Evolutionary conservation across 2,113 vertebrate species (phyloP).

Genomic region (Felis chaus): DNA sequence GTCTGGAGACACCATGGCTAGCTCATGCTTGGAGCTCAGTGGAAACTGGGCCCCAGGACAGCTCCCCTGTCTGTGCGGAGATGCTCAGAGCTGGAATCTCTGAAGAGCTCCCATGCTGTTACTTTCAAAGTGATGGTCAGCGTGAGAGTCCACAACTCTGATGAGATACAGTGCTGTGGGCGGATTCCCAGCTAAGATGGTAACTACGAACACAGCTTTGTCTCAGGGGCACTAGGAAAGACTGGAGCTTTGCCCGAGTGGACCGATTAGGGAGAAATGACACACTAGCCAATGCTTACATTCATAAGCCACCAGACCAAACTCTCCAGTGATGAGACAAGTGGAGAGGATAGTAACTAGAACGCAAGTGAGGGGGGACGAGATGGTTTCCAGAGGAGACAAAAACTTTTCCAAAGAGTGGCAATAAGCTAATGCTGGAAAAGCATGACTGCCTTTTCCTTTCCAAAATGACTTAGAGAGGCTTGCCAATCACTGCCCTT

Average conservation of each 20-base stretch:
- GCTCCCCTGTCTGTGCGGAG: not conserved
- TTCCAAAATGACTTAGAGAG: not conserved
- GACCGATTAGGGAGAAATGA: not conserved
- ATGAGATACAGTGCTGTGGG: not conserved
- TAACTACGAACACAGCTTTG: not conserved
- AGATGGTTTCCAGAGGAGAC: not conserved
- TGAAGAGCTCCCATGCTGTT: not conserved
- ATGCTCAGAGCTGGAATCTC: not conserved
- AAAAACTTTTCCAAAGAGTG: not conserved
- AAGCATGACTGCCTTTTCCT: not conserved
- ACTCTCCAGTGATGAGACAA: not conserved
- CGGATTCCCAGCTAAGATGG: not conserved
- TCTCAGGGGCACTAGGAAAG: not conserved
- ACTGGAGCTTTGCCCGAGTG: not conserved
- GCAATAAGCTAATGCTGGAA: not conserved
- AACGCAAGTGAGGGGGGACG: not conserved
- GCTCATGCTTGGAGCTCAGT: not conserved
- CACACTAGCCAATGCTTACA: not conserved
- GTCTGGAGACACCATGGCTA: not conserved
- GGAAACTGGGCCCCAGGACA: not conserved
- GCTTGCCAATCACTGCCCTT: not conserved
- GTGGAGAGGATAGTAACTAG: not conserved
- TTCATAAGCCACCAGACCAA: not conserved
- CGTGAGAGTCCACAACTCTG: rapidly evolving
- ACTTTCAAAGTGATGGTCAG: not conserved